Percentiles rank a stretch among this genome's conserved stretches.
These are phyloP conservation scores for Lampropteryx suffumata DNA, from an alignment of 2,888 invertebrate species.

Conservation along the genomic window DNA sequence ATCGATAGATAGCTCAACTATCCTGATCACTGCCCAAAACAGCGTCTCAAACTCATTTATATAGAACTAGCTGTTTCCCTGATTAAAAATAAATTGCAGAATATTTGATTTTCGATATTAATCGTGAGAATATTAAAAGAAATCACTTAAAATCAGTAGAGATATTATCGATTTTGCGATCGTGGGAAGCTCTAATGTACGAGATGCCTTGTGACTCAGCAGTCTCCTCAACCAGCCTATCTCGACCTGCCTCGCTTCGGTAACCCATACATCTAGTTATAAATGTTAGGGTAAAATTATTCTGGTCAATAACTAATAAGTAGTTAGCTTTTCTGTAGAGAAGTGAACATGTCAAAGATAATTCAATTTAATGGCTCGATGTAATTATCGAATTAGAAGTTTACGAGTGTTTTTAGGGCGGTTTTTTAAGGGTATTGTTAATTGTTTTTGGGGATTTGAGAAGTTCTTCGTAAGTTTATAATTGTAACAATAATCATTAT, in stretches of 20 bases:
- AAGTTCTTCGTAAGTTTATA: no score
- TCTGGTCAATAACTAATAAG: slow-evolving; percentile 65
- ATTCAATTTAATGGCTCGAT: slow-evolving; percentile 75
- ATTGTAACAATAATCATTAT: no score
- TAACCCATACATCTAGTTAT: neutral
- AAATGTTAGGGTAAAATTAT: slow-evolving; percentile 36
- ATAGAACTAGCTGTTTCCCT: no score
- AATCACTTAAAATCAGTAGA: slow-evolving; percentile 33
- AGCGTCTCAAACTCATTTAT: no score
- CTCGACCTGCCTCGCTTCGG: slow-evolving; percentile 27
- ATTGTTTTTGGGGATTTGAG: no score
- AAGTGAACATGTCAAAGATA: slow-evolving; percentile 79
- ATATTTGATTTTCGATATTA: neutral
- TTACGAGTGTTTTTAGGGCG: slow-evolving; percentile 37
- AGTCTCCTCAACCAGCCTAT: slow-evolving; percentile 42
- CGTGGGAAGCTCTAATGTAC: slow-evolving; percentile 65
- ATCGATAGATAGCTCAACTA: no score
- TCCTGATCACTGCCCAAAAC: no score
- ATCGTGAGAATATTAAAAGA: slow-evolving; percentile 29
- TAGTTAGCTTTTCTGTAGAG: slow-evolving; percentile 64
- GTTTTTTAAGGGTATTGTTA: neutral
- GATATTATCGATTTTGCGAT: slow-evolving; percentile 77
- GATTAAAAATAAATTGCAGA: no score
- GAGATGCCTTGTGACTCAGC: slow-evolving; percentile 65
- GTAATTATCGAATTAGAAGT: slow-evolving; percentile 77